phyloP scores from a whole-genome alignment of 1,140 invertebrate species.

The Bombus huntii region DNA sequence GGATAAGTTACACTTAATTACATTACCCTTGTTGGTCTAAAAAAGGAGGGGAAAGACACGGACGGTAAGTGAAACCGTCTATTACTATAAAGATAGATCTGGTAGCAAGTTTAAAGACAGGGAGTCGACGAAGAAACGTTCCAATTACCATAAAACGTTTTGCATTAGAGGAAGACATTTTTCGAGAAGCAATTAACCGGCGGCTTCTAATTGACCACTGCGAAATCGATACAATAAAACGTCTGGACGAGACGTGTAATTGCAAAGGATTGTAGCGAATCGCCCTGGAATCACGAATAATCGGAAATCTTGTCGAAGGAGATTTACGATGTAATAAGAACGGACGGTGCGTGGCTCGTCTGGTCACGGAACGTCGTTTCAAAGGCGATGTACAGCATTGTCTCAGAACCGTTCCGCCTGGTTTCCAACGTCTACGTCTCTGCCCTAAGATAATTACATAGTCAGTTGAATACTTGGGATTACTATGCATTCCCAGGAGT shows the following conservation, averaged over 20 bases:
- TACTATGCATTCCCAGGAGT: background rate
- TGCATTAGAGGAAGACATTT: constrained; percentile 16
- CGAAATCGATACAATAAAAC: background rate
- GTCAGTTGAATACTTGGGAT: background rate
- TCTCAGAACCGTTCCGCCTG: background rate
- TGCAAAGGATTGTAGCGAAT: background rate
- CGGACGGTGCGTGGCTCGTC: background rate
- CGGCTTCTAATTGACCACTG: constrained; percentile 13
- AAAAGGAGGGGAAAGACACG: background rate
- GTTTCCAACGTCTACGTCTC: background rate
- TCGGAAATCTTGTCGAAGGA: constrained; percentile 19
- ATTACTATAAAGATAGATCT: background rate
- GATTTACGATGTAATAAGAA: constrained; percentile 15
- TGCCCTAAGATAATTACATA: constrained; percentile 23
- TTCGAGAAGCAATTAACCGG: constrained; percentile 16
- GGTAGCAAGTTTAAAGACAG: background rate
- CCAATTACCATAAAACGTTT: constrained; percentile 28
- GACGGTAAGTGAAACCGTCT: constrained; percentile 3
- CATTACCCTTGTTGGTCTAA: background rate
- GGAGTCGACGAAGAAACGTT: constrained; percentile 1
- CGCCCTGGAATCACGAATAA: constrained; percentile 13
- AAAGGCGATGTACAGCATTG: constrained; percentile 1
- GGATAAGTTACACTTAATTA: constrained; percentile 9
- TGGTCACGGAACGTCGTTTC: background rate
- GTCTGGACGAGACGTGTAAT: background rate